Evolutionary conservation across 2,113 vertebrate genomes (phyloP).

Genomic region (Indicator maculatus): DNA sequence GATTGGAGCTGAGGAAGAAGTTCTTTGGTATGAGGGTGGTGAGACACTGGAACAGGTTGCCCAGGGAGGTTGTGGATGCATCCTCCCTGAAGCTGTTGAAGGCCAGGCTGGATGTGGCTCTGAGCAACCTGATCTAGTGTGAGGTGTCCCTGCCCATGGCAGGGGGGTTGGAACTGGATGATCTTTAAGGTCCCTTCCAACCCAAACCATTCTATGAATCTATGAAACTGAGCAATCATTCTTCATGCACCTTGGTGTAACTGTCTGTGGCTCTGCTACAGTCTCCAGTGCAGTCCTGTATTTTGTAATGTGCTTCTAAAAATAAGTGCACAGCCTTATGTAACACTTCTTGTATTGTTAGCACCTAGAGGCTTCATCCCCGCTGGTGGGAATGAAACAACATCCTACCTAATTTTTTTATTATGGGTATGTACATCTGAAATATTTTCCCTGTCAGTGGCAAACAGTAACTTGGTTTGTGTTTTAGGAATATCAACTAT

Average conservation of each 20-base stretch:
- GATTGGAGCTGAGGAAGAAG: no score
- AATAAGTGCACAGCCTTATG: constrained; percentile 53
- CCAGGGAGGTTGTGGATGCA: no score
- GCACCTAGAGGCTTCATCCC: constrained; percentile 56
- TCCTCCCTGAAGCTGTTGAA: no score
- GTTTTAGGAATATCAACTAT: not conserved
- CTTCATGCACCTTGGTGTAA: constrained; percentile 5
- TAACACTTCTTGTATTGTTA: constrained; percentile 60
- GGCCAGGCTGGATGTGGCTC: no score
- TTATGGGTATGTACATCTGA: constrained; percentile 7
- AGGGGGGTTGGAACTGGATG: no score
- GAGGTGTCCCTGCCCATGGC: no score
- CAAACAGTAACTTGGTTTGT: not conserved
- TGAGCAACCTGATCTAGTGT: no score
- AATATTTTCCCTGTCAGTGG: not conserved
- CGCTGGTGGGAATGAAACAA: not conserved
- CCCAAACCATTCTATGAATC: no score
- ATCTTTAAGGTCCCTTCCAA: no score
- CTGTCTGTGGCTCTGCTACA: constrained; percentile 48
- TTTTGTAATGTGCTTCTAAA: constrained; percentile 66
- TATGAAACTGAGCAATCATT: not conserved
- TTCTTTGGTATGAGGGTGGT: no score
- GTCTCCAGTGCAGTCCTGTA: constrained; percentile 51
- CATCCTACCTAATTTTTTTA: not conserved
- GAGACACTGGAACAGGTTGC: no score